Base-by-base conservation (phyloP, 1,140 invertebrate species). In the Nylanderia fulva region DNA sequence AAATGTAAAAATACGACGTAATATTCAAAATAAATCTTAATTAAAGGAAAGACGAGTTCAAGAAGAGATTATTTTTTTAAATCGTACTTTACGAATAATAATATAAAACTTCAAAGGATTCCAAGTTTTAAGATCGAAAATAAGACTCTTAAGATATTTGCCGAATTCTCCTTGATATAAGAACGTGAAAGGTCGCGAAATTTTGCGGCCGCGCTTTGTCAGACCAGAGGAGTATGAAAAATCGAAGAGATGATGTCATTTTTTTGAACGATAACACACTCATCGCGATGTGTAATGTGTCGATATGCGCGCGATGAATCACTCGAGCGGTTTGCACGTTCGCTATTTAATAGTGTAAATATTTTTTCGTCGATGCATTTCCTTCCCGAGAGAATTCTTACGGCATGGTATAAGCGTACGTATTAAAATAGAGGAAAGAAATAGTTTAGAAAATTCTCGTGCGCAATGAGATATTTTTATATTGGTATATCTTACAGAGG, bases 291-390 rank as follows among this genome's bases (percentile, higher is more conserved):
- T 58, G 39, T 72, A 72, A 82, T 60, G 48, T 69, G n/a, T 82
- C 54, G 77, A 82, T 82, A 80, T 48, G 36, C 39, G 77, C 33
- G 24, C 36, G 77, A 72, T 82, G 77, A 82, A 45, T 82, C 77
- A 82, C 21, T 72, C 66, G n/a, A 42, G 52, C 7, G 36, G 66
- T 82, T 42, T 80, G 45, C 48, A 27, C 21, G 76, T n/a, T 80
- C 36, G 66, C 66, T 71, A 39, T 80, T 79, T 69, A 64, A 80
- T 42, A 9, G 63, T 42, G 27, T 27, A 33, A 58, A 72, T 71
- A 72, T 82, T 72, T 82, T 72, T 58, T 58, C 33, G n/a, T 29
- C 39, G n/a, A 72, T 82, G 77, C 77, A 72, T 13, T 72, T 71
- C 66, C 36, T 60, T 29, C 4, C 36, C 13, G 27, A 71, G n/a